A percentile compares a stretch with the other conserved stretches of the same genome.
These are phyloP conservation scores for Theretra japonica DNA, from an alignment of 2,888 invertebrate genomes.

Conservation along the genomic window DNA sequence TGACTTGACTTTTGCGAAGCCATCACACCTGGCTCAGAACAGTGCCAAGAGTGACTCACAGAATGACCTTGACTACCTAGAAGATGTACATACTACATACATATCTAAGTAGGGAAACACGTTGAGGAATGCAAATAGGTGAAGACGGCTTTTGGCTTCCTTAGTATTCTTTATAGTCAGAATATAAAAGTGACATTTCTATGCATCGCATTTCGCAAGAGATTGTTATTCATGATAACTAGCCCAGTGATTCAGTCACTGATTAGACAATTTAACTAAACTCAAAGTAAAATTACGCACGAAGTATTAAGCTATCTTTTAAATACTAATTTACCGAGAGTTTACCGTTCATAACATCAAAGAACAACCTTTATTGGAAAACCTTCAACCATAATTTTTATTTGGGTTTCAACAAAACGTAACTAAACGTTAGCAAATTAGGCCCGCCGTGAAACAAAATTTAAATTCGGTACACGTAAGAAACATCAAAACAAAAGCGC, in stretches of 20 bases:
- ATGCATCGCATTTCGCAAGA: too few species aligned
- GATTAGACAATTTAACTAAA: too few species aligned
- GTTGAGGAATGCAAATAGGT: too few species aligned
- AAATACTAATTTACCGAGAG: background rate
- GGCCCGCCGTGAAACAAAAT: conserved; percentile 12
- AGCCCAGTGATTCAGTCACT: background rate
- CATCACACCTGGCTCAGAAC: too few species aligned
- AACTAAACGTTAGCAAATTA: conserved; percentile 2
- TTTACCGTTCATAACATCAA: background rate
- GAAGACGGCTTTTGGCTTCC: too few species aligned
- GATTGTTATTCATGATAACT: background rate
- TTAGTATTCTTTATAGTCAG: too few species aligned
- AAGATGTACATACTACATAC: too few species aligned
- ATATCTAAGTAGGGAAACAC: too few species aligned
- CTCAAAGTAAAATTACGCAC: background rate
- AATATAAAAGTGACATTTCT: too few species aligned
- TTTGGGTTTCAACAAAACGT: background rate
- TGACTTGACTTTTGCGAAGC: too few species aligned
- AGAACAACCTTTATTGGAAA: background rate
- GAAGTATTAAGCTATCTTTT: background rate
- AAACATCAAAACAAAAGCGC: conserved; percentile 39
- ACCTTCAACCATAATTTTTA: background rate
- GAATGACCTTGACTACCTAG: too few species aligned
- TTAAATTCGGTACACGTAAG: conserved; percentile 36
- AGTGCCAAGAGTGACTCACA: too few species aligned